A percentile compares a stretch with the other conserved stretches of the same genome.
Evolutionary conservation across 2,888 invertebrate genomes (phyloP).

Genomic region (Aromia moschata): DNA sequence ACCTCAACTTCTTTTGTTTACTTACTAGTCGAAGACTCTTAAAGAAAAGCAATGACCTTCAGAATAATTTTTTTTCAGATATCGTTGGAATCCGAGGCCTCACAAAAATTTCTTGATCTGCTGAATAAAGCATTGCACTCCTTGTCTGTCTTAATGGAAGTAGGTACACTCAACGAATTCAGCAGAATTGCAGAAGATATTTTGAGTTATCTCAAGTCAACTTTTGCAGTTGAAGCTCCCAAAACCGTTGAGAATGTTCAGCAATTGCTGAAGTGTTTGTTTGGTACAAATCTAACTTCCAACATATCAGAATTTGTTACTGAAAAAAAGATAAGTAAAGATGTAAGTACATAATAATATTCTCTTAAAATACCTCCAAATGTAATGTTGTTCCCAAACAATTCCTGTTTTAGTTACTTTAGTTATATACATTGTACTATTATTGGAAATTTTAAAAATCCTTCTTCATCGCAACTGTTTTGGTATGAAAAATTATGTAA

Average conservation of each 20-base stretch:
- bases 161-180: constrained; percentile 75
- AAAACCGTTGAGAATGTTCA: constrained; percentile 79
- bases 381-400: too few species aligned
- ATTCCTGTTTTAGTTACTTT: too few species aligned
- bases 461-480: too few species aligned
- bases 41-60: too few species aligned
- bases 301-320: constrained; percentile 59
- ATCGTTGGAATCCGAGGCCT: constrained; percentile 79
- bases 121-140: constrained; percentile 72
- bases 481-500: too few species aligned
- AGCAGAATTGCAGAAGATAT: constrained; percentile 83
- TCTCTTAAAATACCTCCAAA: too few species aligned
- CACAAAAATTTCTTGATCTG: constrained; percentile 77
- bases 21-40: too few species aligned
- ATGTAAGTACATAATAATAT: not conserved
- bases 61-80: constrained; percentile 69
- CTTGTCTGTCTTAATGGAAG: constrained; percentile 75
- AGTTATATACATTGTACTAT: too few species aligned
- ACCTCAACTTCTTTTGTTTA: too few species aligned
- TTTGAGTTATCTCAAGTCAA: constrained; percentile 76
- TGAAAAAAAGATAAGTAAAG: constrained; percentile 10
- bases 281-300: constrained; percentile 75
- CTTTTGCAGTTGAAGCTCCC: constrained; percentile 76
- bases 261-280: constrained; percentile 79
- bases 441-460: too few species aligned